Base-by-base conservation (phyloP, 2,888 invertebrate genomes). In the Nezara viridula region DNA sequence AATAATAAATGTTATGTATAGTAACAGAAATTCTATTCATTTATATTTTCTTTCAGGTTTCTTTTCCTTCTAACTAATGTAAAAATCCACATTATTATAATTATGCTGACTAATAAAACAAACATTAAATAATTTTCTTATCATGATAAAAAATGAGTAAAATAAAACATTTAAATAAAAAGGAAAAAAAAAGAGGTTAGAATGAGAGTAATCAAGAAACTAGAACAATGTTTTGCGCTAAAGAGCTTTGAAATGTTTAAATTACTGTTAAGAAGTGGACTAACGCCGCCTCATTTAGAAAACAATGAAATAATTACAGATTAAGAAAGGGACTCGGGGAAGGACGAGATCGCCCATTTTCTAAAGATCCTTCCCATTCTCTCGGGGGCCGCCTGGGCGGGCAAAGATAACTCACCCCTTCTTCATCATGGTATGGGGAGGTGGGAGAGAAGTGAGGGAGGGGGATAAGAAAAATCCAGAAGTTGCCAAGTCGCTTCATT, bases 221-320 rank as follows among this genome's bases (percentile, higher is more conserved):
- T 66, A 37, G 32, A 66, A 66, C 66, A 66, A 66, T 66, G 66
- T 32, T 19, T 32, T 37, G 66, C 14, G 32, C 7, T 66, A 66
- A 66, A 66, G 66, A 66, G 66, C 66, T 66, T 32, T 66, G 66
- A 66, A 66, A 66, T 66, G 66, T 66, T 66, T 66, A 66, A 66
- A 66, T 66, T 66, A 66, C 66, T 66, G 32, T 66, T 66, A 66
- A 32, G 66, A 66, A 66, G 66, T 66, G 66, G 66, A 66, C 66
- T 32, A 37, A 66, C 66, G 32, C 66, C 16, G 19, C 10, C 66
- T 37, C 66, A 66, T 66, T 66, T 66, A 37, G 32, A 66, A 66
- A 66, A 66, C 66, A 66, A 66, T 66, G 66, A 66, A 32, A 66
- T 66, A 66, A 66, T 66, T 66, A 66, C 66, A 66, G 66, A 66